phyloP scores from a whole-genome alignment of 2,888 invertebrate genomes.

The Sinodicranocentrus sp. region DNA sequence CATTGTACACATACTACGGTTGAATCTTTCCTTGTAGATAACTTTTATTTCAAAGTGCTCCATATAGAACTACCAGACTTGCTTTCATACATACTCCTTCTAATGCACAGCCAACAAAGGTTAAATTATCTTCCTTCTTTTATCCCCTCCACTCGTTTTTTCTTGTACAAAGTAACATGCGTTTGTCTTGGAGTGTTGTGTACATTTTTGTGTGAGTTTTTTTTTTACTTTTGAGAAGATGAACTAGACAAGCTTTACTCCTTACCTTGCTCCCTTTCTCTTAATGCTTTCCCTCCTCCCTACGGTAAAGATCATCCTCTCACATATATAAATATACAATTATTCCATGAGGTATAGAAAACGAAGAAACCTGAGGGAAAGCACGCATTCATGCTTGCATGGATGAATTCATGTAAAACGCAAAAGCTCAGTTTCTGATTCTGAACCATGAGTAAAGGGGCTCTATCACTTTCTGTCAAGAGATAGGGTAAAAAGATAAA shows the following conservation, averaged over 20 bases:
- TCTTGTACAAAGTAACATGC: not conserved
- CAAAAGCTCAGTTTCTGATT: constrained; percentile 45
- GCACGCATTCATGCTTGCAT: constrained; percentile 34
- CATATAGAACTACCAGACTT: not conserved
- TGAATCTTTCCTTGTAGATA: not conserved
- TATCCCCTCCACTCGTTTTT: constrained; percentile 10
- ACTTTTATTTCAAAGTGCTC: not conserved
- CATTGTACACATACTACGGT: not conserved
- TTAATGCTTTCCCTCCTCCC: constrained; percentile 33
- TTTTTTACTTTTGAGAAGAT: not conserved
- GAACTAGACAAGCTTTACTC: not conserved
- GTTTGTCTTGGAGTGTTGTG: not conserved
- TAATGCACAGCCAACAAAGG: not conserved
- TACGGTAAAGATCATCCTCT: not conserved
- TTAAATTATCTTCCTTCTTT: constrained; percentile 10
- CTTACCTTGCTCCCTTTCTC: constrained; percentile 17
- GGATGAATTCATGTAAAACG: constrained; percentile 19
- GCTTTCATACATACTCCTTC: not conserved
- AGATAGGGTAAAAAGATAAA: constrained; percentile 46
- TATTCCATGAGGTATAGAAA: constrained; percentile 3
- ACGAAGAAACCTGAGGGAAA: too few relatives aligned
- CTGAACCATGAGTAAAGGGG: constrained; percentile 36
- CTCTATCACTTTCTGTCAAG: constrained; percentile 54
- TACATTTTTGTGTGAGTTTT: not conserved
- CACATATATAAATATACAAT: too few relatives aligned